Percentiles rank a stretch among this genome's conserved stretches.
Conservation (phyloP, 2,888 invertebrate genomes). For the Melanophora roralis region DNA sequence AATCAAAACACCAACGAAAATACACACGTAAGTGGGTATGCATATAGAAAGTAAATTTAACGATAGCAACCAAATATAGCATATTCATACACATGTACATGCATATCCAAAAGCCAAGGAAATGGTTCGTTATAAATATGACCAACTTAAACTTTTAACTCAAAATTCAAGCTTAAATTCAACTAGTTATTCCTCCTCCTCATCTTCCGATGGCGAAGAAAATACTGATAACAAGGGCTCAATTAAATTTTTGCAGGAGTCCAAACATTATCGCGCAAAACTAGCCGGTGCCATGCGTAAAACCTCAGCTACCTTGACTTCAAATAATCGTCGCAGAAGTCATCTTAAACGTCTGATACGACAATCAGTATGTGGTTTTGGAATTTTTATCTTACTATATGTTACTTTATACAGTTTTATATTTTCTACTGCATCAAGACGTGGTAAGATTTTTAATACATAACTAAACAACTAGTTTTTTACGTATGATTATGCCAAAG, state of each 20-base stretch:
- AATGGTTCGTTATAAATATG: conserved; percentile 49
- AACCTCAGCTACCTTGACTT: conserved; percentile 11
- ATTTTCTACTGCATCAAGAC: conserved; percentile 68
- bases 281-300: conserved; percentile 39
- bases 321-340: conserved; percentile 48
- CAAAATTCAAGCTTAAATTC: conserved; percentile 24
- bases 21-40: neutral
- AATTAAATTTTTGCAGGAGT: conserved; percentile 35
- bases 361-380: conserved; percentile 64
- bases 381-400: conserved; percentile 67
- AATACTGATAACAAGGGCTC: conserved; percentile 37
- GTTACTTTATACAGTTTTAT: conserved; percentile 61
- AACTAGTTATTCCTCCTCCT: conserved; percentile 22
- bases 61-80: too few relatives aligned
- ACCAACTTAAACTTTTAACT: conserved; percentile 38
- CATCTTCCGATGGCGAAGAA: conserved; percentile 33
- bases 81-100: too few relatives aligned
- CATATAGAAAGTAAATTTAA: too few relatives aligned
- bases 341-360: conserved; percentile 67
- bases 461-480: too few relatives aligned
- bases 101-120: neutral
- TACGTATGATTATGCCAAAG: too few relatives aligned
- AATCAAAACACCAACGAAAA: neutral
- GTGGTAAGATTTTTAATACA: conserved; percentile 72
- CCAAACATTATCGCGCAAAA: conserved; percentile 41